Evolutionary conservation across 2,888 invertebrate genomes (phyloP).

Genomic region (Eledone cirrhosa): DNA sequence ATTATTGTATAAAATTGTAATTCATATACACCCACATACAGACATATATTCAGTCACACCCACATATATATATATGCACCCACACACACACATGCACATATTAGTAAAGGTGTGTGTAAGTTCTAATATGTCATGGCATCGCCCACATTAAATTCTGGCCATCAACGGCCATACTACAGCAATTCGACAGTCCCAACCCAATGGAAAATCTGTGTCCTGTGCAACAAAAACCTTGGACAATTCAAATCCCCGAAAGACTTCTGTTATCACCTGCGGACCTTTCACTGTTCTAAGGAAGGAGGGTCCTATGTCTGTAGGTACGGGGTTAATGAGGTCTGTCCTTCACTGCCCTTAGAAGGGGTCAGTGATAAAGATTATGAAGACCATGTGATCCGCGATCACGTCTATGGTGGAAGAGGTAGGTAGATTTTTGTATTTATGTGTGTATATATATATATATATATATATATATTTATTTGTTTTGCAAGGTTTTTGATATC

Average conservation of each 20-base stretch:
- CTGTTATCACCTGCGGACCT: conserved; percentile 80
- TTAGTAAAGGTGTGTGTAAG: too few species aligned
- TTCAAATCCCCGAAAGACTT: conserved; percentile 65
- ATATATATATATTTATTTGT: too few species aligned
- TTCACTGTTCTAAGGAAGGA: conserved; percentile 85
- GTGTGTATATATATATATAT: too few species aligned
- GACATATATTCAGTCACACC: too few species aligned
- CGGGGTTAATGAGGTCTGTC: conserved; percentile 86
- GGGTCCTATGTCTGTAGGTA: conserved; percentile 87
- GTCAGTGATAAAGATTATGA: conserved; percentile 88
- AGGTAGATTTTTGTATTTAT: too few species aligned
- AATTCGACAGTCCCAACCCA: not conserved
- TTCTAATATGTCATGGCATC: too few species aligned
- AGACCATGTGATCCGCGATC: conserved; percentile 80
- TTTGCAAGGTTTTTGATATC: too few species aligned
- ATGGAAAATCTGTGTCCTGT: conserved; percentile 57
- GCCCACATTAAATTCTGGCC: too few species aligned
- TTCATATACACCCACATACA: too few species aligned
- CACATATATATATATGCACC: accelerated
- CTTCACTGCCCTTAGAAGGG: conserved; percentile 87
- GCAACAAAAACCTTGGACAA: conserved; percentile 39
- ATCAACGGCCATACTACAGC: too few species aligned
- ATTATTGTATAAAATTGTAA: too few species aligned
- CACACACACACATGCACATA: too few species aligned
- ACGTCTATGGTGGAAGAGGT: conserved; percentile 58